Percentiles rank a stretch among this genome's conserved stretches.
Conservation (phyloP, 2,113 vertebrate genomes). For the Sinocyclocheilus rhinocerous region DNA sequence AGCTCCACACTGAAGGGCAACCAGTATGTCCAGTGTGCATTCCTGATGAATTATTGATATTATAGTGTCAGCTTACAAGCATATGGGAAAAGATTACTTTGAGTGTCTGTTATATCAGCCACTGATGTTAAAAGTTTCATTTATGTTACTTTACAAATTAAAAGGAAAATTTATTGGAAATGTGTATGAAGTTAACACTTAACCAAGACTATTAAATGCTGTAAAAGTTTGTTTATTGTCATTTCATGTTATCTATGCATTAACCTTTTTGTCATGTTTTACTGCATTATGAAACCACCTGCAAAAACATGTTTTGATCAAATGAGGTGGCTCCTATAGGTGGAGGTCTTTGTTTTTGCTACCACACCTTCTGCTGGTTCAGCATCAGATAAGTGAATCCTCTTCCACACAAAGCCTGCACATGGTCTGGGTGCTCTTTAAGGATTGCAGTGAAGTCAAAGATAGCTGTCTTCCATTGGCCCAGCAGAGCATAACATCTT, state of each 20-base stretch:
- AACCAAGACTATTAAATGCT: not conserved
- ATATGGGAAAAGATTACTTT: not conserved
- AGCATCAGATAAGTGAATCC: slow-evolving; percentile 84
- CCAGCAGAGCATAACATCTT: slow-evolving; percentile 84
- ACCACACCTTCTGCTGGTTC: slow-evolving; percentile 84
- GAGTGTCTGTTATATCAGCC: not conserved
- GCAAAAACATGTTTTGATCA: not conserved
- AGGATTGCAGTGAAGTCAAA: slow-evolving; percentile 87
- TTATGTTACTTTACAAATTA: not conserved
- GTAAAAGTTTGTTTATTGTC: not conserved
- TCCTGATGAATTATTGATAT: slow-evolving; percentile 73
- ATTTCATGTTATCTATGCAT: not conserved
- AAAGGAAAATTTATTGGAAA: not conserved
- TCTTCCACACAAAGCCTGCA: slow-evolving; percentile 85
- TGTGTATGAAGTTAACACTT: not conserved
- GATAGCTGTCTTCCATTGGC: slow-evolving; percentile 90
- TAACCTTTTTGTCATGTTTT: not conserved
- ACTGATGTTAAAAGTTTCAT: not conserved
- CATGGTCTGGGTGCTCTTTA: slow-evolving; percentile 78
- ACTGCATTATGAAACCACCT: not conserved
- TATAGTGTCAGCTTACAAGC: not conserved
- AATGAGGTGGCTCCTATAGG: not conserved
- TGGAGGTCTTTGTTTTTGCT: not conserved
- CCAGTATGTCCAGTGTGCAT: slow-evolving; percentile 80
- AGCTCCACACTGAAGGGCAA: slow-evolving; percentile 78